Evolutionary conservation across 2,888 invertebrate species (phyloP).

Genomic region (Mesoligia furuncula): DNA sequence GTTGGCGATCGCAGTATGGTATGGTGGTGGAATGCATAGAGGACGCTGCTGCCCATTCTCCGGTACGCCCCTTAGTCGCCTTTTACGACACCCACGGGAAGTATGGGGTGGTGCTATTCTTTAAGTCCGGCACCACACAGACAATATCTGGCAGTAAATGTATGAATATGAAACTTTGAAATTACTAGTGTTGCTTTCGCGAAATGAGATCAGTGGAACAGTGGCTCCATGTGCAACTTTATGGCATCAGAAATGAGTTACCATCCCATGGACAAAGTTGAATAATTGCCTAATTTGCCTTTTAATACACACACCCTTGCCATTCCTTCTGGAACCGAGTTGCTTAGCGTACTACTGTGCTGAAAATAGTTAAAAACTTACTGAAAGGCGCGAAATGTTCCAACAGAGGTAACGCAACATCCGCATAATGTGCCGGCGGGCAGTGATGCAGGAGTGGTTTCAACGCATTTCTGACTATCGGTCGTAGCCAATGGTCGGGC

Average conservation of each 20-base stretch:
- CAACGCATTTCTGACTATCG: slow-evolving; percentile 95
- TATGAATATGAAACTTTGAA: background rate
- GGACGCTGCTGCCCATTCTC: no score
- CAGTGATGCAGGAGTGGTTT: slow-evolving; percentile 96
- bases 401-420: slow-evolving; percentile 94
- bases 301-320: background rate
- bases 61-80: no score
- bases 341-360: background rate
- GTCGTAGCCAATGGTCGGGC: slow-evolving; percentile 96
- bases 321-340: background rate
- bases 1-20: no score
- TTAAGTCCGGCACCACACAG: no score
- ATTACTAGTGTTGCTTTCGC: background rate
- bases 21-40: no score
- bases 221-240: background rate
- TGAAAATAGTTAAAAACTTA: slow-evolving; percentile 84
- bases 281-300: background rate
- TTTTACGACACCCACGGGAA: no score
- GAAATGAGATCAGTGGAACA: background rate
- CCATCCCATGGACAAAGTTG: background rate
- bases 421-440: slow-evolving; percentile 94
- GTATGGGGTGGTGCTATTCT: no score
- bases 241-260: background rate
- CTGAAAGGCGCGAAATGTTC: slow-evolving; percentile 94
- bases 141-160: no score